Percentiles rank a stretch among this genome's conserved stretches.
Conservation (phyloP, 2,797 vertebrate species). For the Perodicticus potto region DNA sequence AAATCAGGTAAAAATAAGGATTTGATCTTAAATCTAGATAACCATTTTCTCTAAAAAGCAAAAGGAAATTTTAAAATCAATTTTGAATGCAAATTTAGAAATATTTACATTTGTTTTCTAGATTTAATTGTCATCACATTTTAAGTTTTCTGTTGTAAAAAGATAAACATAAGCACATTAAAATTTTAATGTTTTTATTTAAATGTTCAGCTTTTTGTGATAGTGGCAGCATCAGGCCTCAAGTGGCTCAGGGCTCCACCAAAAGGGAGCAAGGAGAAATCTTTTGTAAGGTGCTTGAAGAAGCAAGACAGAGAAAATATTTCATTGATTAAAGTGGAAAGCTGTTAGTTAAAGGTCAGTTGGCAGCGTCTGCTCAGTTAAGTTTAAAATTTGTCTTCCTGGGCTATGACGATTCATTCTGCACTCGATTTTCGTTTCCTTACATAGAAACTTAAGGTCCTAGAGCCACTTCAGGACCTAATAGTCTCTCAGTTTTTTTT, state of each 20-base stretch:
- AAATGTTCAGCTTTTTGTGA: neutral
- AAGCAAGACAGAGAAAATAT: neutral
- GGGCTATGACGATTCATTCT: neutral
- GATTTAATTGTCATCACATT: neutral
- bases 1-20: constrained; percentile 25
- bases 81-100: neutral
- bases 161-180: neutral
- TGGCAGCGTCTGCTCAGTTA: neutral
- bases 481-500: neutral
- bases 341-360: neutral
- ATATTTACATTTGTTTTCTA: neutral
- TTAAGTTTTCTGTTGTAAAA: neutral
- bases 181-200: neutral
- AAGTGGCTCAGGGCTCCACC: neutral
- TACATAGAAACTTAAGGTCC: neutral
- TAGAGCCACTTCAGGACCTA: neutral
- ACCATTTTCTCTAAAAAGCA: neutral
- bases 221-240: neutral
- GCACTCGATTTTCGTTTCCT: neutral
- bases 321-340: neutral
- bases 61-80: neutral
- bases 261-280: neutral
- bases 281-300: neutral
- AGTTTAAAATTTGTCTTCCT: neutral
- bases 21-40: neutral